Base-by-base conservation (phyloP, 37 sponge, comb jelly and placozoan species). In the Aplysina aerophoba region DNA sequence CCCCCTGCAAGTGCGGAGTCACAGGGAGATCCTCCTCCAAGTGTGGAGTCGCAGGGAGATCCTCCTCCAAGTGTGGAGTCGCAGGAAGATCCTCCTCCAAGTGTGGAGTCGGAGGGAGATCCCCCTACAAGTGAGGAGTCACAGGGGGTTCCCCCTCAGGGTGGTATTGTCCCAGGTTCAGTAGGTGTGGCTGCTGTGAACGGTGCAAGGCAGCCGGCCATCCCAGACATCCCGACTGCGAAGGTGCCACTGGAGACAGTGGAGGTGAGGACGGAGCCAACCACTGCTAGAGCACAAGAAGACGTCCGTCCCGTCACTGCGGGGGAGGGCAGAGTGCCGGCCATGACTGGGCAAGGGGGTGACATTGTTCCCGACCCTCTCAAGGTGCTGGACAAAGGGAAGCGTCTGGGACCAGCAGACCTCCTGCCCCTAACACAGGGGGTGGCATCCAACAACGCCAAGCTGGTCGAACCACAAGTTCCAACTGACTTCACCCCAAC, bases 401-500 rank as follows among this genome's bases (percentile, higher is more conserved):
- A 69, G 71, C n/a, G 28, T 8, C 15, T 40, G 78, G 78, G 78
- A 20, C 17, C 54, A 1, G 24, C 39, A 54, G 78, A 85, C 55
- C 69, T 91, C 38, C 34, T 90, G 20, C 88, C 94, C 3, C 77
- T 89, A n/a, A 67, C 85, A 33, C 58, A 84, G 16, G 85, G 88
- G 0, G 81, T 94, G 44, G 94, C 87, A 0, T 25, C 50, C 13
- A 90, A 84, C 36, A 90, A 61, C 40, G 82, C 40, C 64, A 80
- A 83, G 60, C 83, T 94, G 61, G 34, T 90, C 27, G 94, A 94
- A 59, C 91, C 91, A 16, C 55, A 69, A 22, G 39, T 71, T 8
- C 86, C 91, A 6, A 83, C 89, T 73, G 90, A 91, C 30, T 94
- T 94, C 79, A 87, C 87, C 41, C 93, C 95, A 24, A 87, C 95